These are phyloP conservation scores for Ormia ochracea DNA, from an alignment of 2,888 invertebrate genomes.

Conservation along the genomic window DNA sequence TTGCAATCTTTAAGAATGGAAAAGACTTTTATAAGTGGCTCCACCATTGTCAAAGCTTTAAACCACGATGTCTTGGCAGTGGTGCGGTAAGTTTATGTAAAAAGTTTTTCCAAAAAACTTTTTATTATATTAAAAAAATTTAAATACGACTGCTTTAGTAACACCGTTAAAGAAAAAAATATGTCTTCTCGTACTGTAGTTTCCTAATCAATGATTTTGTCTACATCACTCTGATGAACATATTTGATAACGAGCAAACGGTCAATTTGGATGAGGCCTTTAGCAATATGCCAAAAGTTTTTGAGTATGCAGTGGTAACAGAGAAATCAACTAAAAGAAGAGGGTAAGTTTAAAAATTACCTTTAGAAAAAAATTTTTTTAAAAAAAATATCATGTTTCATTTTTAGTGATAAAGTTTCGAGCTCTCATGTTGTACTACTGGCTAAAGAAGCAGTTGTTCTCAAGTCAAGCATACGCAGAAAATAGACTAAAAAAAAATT, in stretches of 20 bases:
- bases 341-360: slow-evolving; percentile 63
- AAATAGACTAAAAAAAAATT: not conserved
- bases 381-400: not conserved
- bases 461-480: slow-evolving; percentile 65
- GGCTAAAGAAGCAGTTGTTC: slow-evolving; percentile 70
- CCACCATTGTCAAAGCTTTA: slow-evolving; percentile 76
- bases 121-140: too few relatives aligned
- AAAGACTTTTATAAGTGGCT: slow-evolving; percentile 78
- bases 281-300: slow-evolving; percentile 63
- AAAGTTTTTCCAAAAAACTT: not conserved
- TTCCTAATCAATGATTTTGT: slow-evolving; percentile 67
- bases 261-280: slow-evolving; percentile 74
- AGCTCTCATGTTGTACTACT: slow-evolving; percentile 67
- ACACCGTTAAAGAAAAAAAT: too few relatives aligned
- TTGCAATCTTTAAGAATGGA: slow-evolving; percentile 78
- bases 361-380: not conserved
- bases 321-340: slow-evolving; percentile 68
- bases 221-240: slow-evolving; percentile 78
- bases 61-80: slow-evolving; percentile 77
- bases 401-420: slow-evolving; percentile 64
- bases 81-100: slow-evolving; percentile 69
- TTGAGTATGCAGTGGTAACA: slow-evolving; percentile 71
- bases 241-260: slow-evolving; percentile 73
- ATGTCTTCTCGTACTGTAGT: slow-evolving; percentile 49
- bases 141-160: too few relatives aligned